Percentiles rank a stretch among this genome's conserved stretches.
These are phyloP conservation scores for Aldrovandia affinis DNA, from an alignment of 2,797 vertebrate species.

Conservation along the genomic window DNA sequence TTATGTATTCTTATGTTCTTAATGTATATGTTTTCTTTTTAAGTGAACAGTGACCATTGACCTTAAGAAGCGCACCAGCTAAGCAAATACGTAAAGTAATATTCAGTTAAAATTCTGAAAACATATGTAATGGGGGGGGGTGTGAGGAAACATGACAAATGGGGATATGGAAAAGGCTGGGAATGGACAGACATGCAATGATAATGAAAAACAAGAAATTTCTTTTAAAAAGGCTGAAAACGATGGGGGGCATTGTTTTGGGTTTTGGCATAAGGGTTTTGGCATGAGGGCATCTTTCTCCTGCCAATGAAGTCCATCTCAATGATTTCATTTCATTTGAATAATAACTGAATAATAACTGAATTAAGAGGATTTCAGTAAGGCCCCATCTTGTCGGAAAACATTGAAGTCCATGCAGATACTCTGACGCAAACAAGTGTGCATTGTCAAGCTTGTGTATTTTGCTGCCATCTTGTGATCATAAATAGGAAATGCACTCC, in stretches of 20 bases:
- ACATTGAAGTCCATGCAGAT: conserved; percentile 75
- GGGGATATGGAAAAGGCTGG: conserved; percentile 37
- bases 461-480: conserved; percentile 56
- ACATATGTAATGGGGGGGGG: neutral
- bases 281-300: conserved; percentile 63
- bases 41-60: neutral
- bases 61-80: neutral
- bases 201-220: conserved; percentile 31
- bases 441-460: conserved; percentile 30
- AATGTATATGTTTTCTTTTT: neutral
- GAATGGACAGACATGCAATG: conserved; percentile 1
- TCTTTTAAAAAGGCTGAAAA: conserved; percentile 54
- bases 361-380: conserved; percentile 80
- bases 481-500: neutral
- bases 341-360: conserved; percentile 78
- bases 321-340: too few species aligned
- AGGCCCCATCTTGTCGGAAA: conserved; percentile 71
- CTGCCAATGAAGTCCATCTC: conserved; percentile 78
- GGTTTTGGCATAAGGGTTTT: conserved; percentile 75
- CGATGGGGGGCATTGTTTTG: conserved; percentile 34
- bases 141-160: conserved; percentile 44
- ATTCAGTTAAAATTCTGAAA: conserved; percentile 2
- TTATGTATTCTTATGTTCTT: too few species aligned
- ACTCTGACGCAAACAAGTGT: conserved; percentile 57
- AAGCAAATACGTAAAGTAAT: neutral